Base-by-base conservation (phyloP, 2,888 invertebrate species). In the Spodoptera exigua region DNA sequence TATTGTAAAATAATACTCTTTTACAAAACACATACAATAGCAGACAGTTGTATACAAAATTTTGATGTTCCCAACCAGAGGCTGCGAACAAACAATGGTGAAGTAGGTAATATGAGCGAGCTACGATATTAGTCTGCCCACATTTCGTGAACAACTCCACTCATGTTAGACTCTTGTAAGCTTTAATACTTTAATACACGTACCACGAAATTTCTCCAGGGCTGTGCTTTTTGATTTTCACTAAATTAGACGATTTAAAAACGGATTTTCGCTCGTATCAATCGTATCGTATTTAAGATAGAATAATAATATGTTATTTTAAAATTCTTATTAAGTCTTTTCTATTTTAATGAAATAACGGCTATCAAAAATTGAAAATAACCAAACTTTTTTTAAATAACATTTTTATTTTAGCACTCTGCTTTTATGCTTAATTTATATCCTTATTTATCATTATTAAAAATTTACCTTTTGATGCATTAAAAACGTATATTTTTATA, bases 121-220 rank as follows among this genome's bases (percentile, higher is more conserved):
- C 27, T 27, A 7, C 27, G 27, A 7, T 27, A 27, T 27, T 27
- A 27, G 27, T 27, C 27, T 27, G 1, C 44, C 34, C 54, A 48
- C 49, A 66, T 66, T 51, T 60, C 66, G 44, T 51, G 52, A 59
- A 65, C 27, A 21, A 36, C 21, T 40, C 46, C 12, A 16, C 47
- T 41, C 45, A 35, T 48, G 59, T 41, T 34, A 48, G 67, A 32
- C 51, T 69, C 54, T 66, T 52, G 68, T 61, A 40, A 68, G 45
- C 41, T 21, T 13, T 54, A 66, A 41, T 65, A 59, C 64, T 58
- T 70, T 70, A 70, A 68, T 59, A 53, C 51, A 40, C 40, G 61
- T 37, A 35, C 17, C 69, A 61, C 55, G 69, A 69, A 44, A 16
- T 66, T 65, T 55, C 51, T 41, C 9, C 44, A 71, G 68, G 72